Evolutionary conservation across 2,113 vertebrate genomes (phyloP).

Genomic region (Anolis sagrei): DNA sequence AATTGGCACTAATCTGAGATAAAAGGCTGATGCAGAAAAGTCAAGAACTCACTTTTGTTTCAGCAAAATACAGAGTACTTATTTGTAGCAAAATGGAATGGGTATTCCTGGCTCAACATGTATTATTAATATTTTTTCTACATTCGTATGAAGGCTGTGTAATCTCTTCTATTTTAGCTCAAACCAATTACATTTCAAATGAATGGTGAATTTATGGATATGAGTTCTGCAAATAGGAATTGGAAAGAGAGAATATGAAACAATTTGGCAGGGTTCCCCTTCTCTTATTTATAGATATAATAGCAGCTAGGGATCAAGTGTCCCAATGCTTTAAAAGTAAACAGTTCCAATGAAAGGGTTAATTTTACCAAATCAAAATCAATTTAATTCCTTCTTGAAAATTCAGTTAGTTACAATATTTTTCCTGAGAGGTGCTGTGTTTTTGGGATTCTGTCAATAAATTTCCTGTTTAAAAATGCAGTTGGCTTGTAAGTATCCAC

Average conservation of each 20-base stretch:
- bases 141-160: background rate
- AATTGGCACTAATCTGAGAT: conserved; percentile 12
- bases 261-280: background rate
- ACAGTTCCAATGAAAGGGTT: background rate
- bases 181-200: background rate
- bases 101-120: background rate
- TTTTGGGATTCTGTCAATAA: background rate
- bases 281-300: background rate
- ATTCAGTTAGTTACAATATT: background rate
- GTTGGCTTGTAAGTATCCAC: background rate
- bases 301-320: background rate
- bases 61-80: background rate
- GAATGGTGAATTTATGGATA: background rate
- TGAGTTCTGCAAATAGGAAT: background rate
- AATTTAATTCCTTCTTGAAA: background rate
- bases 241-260: background rate
- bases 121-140: background rate
- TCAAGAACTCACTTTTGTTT: background rate
- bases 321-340: background rate
- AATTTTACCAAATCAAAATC: background rate
- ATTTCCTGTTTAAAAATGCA: background rate
- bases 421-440: background rate
- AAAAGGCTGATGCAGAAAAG: background rate
- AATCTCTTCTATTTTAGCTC: background rate
- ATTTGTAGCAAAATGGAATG: background rate